A percentile compares a stretch with the other conserved stretches of the same genome.
Evolutionary conservation across 2,888 invertebrate species (phyloP).

Genomic region (Theretra japonica): DNA sequence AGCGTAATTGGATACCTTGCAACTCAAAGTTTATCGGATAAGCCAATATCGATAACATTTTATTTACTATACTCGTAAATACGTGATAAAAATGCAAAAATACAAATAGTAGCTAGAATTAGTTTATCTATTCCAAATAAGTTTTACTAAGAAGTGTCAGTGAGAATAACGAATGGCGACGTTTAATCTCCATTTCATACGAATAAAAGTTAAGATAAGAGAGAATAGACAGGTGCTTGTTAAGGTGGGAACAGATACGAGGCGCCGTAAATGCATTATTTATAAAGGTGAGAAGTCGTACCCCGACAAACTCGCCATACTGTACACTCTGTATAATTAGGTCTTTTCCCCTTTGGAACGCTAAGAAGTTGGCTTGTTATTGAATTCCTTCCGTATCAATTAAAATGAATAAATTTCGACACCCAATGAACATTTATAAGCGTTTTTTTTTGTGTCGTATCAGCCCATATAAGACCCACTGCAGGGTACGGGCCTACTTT

Average conservation of each 20-base stretch:
- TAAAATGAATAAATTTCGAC: constrained; percentile 25
- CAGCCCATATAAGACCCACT: no score
- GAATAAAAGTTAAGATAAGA: constrained; percentile 14
- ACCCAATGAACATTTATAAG: constrained; percentile 11
- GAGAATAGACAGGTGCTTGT: constrained; percentile 1
- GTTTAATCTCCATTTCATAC: constrained; percentile 10
- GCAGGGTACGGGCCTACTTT: no score
- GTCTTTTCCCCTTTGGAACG: constrained; percentile 12
- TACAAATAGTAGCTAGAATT: not conserved
- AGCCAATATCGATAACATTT: no score
- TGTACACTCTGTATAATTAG: constrained; percentile 15
- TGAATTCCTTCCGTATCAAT: constrained; percentile 23
- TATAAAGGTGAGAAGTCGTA: not conserved
- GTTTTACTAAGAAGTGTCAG: not conserved
- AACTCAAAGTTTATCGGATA: no score
- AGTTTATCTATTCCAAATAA: not conserved
- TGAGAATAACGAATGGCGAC: not conserved
- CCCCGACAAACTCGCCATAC: constrained; percentile 14
- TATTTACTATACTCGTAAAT: no score
- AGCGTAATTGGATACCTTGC: no score
- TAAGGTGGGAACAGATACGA: constrained; percentile 6
- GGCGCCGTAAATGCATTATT: constrained; percentile 20
- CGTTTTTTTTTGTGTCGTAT: not conserved
- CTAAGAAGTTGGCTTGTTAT: constrained; percentile 13
- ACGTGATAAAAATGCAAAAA: no score